Evolutionary conservation across 2,888 invertebrate genomes (phyloP).

Genomic region (Xestia c-nigrum): DNA sequence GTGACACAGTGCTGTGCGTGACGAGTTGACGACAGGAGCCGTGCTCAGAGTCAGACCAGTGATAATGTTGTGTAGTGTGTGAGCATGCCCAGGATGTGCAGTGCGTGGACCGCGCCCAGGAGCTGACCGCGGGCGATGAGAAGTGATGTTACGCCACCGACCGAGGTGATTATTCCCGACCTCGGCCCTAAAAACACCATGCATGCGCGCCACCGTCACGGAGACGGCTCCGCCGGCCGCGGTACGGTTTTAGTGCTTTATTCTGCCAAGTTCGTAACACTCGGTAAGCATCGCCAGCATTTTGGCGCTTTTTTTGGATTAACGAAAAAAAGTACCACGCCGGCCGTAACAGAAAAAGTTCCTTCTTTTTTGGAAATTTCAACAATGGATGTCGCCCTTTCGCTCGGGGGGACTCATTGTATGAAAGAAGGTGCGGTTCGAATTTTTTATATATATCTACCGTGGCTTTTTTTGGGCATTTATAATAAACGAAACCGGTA

Average conservation of each 20-base stretch:
- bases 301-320: slow-evolving; percentile 79
- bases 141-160: slow-evolving; percentile 89
- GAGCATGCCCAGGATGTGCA: slow-evolving; percentile 84
- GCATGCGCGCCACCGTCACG: slow-evolving; percentile 81
- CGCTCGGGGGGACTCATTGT: slow-evolving; percentile 77
- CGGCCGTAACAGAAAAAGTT: slow-evolving; percentile 69
- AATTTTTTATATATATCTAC: slow-evolving; percentile 71
- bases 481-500: slow-evolving; percentile 67
- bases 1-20: slow-evolving; percentile 83
- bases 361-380: slow-evolving; percentile 72
- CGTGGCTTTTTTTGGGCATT: slow-evolving; percentile 64
- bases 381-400: slow-evolving; percentile 85
- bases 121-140: slow-evolving; percentile 89
- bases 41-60: slow-evolving; percentile 69
- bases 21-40: slow-evolving; percentile 62
- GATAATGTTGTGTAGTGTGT: slow-evolving; percentile 78
- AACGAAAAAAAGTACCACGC: slow-evolving; percentile 72
- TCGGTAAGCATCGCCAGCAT: slow-evolving; percentile 81
- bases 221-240: slow-evolving; percentile 71
- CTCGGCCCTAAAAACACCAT: slow-evolving; percentile 84
- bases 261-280: slow-evolving; percentile 66
- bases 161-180: slow-evolving; percentile 89
- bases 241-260: slow-evolving; percentile 60
- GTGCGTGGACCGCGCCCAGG: slow-evolving; percentile 77
- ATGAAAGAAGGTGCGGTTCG: slow-evolving; percentile 72